phyloP scores from a whole-genome alignment of 2,113 vertebrate genomes.

The Megaptera novaeangliae region DNA sequence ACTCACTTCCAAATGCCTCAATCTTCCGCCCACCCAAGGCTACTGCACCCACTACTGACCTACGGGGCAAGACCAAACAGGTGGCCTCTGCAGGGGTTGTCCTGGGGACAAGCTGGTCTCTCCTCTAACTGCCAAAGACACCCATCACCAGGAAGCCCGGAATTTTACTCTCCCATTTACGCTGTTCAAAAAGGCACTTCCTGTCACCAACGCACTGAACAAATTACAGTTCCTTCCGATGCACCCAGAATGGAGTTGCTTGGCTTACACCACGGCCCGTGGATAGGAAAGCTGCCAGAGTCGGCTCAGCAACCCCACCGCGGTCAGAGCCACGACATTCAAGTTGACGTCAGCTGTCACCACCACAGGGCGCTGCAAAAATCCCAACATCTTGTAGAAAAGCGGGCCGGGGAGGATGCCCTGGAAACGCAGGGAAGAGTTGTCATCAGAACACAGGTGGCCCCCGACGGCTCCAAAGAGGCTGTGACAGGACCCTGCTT shows the following conservation, averaged over 20 bases:
- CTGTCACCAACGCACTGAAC: not conserved
- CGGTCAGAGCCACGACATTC: slow-evolving; percentile 82
- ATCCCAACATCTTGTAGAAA: slow-evolving; percentile 75
- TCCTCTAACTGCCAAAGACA: not conserved
- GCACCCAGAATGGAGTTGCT: not conserved
- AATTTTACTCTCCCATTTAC: not conserved
- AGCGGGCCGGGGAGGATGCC: not conserved
- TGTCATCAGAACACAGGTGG: not conserved
- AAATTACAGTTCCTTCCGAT: not conserved
- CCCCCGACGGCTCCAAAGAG: not conserved
- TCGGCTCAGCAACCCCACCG: slow-evolving; percentile 83
- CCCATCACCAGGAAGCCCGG: not conserved
- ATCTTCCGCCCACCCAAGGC: not conserved
- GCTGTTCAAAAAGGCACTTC: not conserved
- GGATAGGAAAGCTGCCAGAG: slow-evolving; percentile 87
- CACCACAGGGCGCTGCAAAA: slow-evolving; percentile 83
- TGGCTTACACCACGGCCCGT: slow-evolving; percentile 91
- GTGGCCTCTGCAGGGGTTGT: no score
- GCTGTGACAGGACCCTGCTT: not conserved
- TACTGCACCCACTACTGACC: not conserved
- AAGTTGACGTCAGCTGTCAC: slow-evolving; percentile 87
- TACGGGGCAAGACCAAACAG: not conserved
- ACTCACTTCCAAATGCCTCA: not conserved
- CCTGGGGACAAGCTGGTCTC: not conserved
- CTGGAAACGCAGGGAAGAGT: not conserved